Conservation (phyloP, 2,113 vertebrate species). For the Mellivora capensis region DNA sequence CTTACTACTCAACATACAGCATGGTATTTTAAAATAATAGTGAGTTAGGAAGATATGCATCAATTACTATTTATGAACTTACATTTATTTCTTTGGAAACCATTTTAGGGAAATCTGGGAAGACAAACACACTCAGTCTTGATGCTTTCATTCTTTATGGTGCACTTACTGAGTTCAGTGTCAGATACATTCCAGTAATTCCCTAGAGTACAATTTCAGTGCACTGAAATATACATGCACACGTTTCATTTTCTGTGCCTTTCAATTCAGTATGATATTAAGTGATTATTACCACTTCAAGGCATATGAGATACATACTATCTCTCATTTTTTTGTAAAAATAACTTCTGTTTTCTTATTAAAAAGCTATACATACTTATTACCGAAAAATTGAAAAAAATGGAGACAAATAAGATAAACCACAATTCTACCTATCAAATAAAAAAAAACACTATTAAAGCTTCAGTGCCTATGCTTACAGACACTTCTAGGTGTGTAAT, state of each 20-base stretch:
- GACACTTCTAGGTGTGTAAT: neutral
- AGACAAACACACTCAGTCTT: neutral
- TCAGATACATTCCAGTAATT: neutral
- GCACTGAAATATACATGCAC: neutral
- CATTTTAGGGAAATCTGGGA: constrained; percentile 15
- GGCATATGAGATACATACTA: neutral
- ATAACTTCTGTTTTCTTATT: constrained; percentile 8
- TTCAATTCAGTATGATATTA: neutral
- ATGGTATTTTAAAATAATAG: neutral
- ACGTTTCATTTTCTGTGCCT: constrained; percentile 9
- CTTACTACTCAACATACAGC: neutral
- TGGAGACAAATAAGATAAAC: neutral
- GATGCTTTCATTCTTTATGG: neutral
- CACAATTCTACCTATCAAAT: neutral
- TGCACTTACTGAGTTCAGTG: neutral
- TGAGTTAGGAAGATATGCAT: neutral
- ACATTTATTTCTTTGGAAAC: neutral
- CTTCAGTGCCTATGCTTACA: neutral
- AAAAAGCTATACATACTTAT: constrained; percentile 25
- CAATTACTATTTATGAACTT: neutral
- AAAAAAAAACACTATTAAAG: neutral
- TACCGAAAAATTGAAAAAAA: neutral
- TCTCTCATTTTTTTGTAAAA: neutral
- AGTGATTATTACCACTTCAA: constrained; percentile 7
- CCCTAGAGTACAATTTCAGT: neutral